Evolutionary conservation across 92 coral and sea anemone species (phyloP).

Genomic region (Plumapathes pennacea): DNA sequence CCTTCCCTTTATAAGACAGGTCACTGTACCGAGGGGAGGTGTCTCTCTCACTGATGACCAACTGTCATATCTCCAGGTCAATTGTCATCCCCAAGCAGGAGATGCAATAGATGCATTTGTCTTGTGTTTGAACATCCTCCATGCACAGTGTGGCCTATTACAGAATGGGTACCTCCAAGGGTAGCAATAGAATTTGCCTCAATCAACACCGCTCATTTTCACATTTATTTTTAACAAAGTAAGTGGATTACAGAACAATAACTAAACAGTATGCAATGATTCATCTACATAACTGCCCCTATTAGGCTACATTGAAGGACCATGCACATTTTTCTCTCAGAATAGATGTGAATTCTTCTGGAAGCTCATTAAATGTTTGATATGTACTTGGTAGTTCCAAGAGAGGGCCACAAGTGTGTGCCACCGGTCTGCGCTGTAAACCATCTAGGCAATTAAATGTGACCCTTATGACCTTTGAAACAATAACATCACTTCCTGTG

Average conservation of each 20-base stretch:
- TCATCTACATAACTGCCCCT: no score
- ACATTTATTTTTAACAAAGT: no score
- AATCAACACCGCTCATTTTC: no score
- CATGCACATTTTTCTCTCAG: conserved; percentile 24
- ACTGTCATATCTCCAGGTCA: conserved; percentile 6
- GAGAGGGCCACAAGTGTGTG: conserved; percentile 43
- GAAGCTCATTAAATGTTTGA: conserved; percentile 41
- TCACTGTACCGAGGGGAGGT: conserved; percentile 25
- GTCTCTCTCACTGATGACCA: conserved; percentile 14
- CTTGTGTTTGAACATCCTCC: no score
- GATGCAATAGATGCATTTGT: no score
- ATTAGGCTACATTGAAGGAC: no score
- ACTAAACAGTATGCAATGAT: no score
- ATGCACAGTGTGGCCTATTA: no score
- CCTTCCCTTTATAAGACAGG: conserved; percentile 31
- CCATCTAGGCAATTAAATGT: conserved; percentile 27
- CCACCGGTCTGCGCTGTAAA: conserved; percentile 42
- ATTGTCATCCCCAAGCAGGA: conserved; percentile 29
- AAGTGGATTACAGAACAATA: no score
- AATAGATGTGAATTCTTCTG: conserved; percentile 37
- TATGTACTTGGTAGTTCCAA: conserved; percentile 47
- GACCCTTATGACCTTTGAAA: conserved; percentile 12
- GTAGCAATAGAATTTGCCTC: no score
- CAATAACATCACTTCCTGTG: conserved; percentile 46
- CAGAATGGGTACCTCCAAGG: no score